phyloP scores from a whole-genome alignment of 2,113 vertebrate species.

The Regulus satrapa region DNA sequence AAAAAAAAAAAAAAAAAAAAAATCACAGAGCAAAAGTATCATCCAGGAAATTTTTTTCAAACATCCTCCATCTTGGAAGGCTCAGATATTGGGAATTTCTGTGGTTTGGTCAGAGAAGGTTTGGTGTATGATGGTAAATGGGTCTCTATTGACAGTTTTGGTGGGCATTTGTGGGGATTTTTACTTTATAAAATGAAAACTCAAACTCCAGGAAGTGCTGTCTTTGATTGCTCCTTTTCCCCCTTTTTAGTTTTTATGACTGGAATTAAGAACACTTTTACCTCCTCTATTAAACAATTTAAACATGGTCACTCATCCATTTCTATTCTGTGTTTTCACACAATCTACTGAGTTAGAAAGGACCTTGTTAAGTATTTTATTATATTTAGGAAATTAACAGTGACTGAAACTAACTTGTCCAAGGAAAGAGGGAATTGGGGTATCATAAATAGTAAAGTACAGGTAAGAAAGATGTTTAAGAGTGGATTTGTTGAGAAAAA shows the following conservation, averaged over 20 bases:
- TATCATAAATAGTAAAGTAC: neutral
- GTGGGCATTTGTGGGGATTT: neutral
- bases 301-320: neutral
- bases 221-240: neutral
- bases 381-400: neutral
- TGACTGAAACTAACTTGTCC: neutral
- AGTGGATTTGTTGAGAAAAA: neutral
- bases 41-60: neutral
- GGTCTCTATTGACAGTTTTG: rapidly evolving
- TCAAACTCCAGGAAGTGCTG: neutral
- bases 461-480: neutral
- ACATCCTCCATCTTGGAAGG: neutral
- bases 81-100: neutral
- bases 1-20: no score
- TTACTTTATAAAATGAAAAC: neutral
- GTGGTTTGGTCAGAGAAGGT: neutral
- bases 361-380: neutral
- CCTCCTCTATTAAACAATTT: neutral
- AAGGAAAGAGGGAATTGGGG: neutral
- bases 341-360: neutral
- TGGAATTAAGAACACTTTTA: neutral
- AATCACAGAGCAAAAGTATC: neutral
- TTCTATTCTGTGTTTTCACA: neutral
- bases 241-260: neutral
- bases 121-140: neutral